A percentile compares a stretch with the other conserved stretches of the same genome.
phyloP scores from a whole-genome alignment of 2,113 vertebrate genomes.

The Chionomys nivalis region DNA sequence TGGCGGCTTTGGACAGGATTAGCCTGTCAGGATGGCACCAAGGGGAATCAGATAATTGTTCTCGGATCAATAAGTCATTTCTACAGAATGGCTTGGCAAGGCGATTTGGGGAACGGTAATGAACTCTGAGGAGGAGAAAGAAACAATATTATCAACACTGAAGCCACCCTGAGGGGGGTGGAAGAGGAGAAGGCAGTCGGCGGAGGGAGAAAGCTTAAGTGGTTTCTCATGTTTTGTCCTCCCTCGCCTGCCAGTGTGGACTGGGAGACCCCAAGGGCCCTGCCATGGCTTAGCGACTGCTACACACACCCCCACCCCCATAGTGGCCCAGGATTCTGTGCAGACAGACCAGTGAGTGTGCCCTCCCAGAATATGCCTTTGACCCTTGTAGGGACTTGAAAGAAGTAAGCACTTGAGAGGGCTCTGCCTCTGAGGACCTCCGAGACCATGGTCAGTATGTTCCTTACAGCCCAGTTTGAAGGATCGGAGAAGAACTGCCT shows the following conservation, averaged over 20 bases:
- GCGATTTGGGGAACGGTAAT: slow-evolving; percentile 80
- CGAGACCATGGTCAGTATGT: slow-evolving; percentile 55
- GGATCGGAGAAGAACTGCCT: slow-evolving; percentile 90
- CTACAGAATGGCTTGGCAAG: slow-evolving; percentile 70
- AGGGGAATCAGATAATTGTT: slow-evolving; percentile 77
- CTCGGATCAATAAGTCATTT: slow-evolving; percentile 82
- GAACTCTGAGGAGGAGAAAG: slow-evolving; percentile 84
- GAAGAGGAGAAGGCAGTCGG: slow-evolving; percentile 27
- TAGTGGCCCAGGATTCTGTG: neutral
- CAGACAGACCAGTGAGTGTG: neutral
- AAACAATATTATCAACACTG: slow-evolving; percentile 81
- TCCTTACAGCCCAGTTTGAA: slow-evolving; percentile 92
- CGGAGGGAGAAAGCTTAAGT: slow-evolving; percentile 47
- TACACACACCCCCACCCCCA: neutral
- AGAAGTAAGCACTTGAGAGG: neutral
- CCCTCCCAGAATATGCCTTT: slow-evolving; percentile 21
- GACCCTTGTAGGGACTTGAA: neutral
- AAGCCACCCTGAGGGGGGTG: slow-evolving; percentile 74
- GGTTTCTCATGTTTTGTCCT: neutral
- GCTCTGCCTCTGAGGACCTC: neutral
- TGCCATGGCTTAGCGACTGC: neutral
- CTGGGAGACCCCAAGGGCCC: neutral
- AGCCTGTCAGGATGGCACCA: slow-evolving; percentile 71
- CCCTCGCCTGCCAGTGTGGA: accelerated
- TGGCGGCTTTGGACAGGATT: slow-evolving; percentile 57